These are phyloP conservation scores for Cyclura pinguis DNA, from an alignment of 2,797 vertebrate species.

Conservation along the genomic window DNA sequence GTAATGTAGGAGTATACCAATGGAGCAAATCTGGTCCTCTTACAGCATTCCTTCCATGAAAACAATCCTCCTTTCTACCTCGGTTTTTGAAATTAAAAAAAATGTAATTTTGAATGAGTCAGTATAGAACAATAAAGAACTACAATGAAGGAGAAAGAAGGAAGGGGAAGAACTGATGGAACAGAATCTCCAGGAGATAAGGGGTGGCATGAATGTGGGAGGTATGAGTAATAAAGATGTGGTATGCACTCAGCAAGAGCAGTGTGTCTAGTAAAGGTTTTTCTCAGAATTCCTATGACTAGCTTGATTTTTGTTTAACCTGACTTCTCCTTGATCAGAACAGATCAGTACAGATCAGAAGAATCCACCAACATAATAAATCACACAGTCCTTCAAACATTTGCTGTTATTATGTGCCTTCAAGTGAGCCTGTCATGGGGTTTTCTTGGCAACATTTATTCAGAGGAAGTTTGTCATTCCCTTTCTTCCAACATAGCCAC, in stretches of 20 bases:
- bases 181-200: neutral
- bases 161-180: neutral
- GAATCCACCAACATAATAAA: slow-evolving; percentile 14
- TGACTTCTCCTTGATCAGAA: neutral
- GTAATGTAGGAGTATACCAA: neutral
- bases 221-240: neutral
- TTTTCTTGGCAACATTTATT: too few species aligned
- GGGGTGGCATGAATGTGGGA: neutral
- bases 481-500: neutral
- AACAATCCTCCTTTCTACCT: neutral
- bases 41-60: neutral
- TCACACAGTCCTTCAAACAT: neutral
- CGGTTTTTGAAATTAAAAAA: neutral
- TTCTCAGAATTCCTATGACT: neutral
- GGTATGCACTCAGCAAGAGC: neutral
- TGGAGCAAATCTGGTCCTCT: neutral
- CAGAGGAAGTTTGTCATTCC: too few species aligned
- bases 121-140: neutral
- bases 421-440: too few species aligned
- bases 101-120: neutral
- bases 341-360: neutral
- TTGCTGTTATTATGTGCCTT: too few species aligned
- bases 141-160: neutral
- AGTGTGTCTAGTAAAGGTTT: neutral
- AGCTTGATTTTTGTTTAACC: neutral